phyloP scores from a whole-genome alignment of 2,113 vertebrate genomes.

The Reinhardtius hippoglossoides region DNA sequence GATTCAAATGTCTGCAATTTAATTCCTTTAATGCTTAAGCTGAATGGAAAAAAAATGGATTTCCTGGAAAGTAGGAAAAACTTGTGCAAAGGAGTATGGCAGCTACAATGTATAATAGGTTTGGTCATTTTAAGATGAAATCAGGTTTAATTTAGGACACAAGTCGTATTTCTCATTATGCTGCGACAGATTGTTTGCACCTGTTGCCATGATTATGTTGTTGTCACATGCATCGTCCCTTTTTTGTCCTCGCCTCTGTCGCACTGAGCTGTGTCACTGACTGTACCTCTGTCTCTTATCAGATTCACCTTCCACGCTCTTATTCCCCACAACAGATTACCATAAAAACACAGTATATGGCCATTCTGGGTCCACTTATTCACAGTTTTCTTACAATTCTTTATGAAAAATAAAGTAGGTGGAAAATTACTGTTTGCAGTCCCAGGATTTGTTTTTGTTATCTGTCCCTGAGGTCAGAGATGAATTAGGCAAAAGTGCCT shows the following conservation, averaged over 20 bases:
- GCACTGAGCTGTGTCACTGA: constrained; percentile 5
- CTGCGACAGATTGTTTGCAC: constrained; percentile 22
- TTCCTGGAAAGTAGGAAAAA: constrained; percentile 39
- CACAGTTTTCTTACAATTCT: constrained; percentile 24
- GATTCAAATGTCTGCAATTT: constrained; percentile 22
- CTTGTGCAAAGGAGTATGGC: constrained; percentile 17
- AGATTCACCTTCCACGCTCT: background rate
- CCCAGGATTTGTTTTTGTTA: constrained; percentile 37
- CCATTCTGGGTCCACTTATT: constrained; percentile 1
- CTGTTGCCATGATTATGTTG: constrained; percentile 22
- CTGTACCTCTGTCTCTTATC: constrained; percentile 25
- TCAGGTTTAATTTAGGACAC: constrained; percentile 2
- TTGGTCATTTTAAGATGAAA: constrained; percentile 20
- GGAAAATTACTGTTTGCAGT: constrained; percentile 32
- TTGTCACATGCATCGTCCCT: constrained; percentile 1
- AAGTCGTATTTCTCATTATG: constrained; percentile 14
- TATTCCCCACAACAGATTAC: constrained; percentile 11
- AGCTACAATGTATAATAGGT: background rate
- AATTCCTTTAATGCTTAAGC: constrained; percentile 27
- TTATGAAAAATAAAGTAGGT: constrained; percentile 7
- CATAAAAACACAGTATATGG: background rate
- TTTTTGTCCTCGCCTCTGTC: constrained; percentile 12
- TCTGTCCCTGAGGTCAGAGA: constrained; percentile 53
- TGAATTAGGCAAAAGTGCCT: constrained; percentile 51
- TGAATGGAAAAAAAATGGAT: constrained; percentile 24